Evolutionary conservation across 2,888 invertebrate species (phyloP).

Genomic region (Melolontha melolontha): DNA sequence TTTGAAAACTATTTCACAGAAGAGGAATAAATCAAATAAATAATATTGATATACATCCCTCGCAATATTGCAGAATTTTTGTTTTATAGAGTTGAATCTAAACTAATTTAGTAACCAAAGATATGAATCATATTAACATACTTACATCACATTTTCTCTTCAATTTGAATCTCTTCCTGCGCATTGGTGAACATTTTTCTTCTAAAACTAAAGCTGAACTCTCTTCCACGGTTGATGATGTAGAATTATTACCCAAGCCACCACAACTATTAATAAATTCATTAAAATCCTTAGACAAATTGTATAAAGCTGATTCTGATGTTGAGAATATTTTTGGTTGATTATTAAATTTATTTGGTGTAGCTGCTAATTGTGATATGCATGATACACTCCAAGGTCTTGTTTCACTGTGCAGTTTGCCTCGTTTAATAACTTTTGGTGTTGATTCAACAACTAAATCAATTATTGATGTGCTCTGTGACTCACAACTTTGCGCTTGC

Average conservation of each 20-base stretch:
- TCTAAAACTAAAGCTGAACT: constrained; percentile 66
- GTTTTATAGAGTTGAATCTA: too few species aligned
- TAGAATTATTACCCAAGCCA: constrained; percentile 64
- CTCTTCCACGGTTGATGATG: constrained; percentile 70
- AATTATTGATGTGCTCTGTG: constrained; percentile 60
- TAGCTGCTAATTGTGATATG: constrained; percentile 71
- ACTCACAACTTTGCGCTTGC: constrained; percentile 60
- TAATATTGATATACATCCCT: too few species aligned
- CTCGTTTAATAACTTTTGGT: constrained; percentile 73
- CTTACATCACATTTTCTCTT: constrained; percentile 51
- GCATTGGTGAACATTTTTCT: constrained; percentile 59
- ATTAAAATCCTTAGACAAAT: constrained; percentile 57
- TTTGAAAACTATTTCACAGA: too few species aligned
- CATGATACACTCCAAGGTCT: constrained; percentile 93
- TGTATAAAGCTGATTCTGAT: constrained; percentile 88
- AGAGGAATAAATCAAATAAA: too few species aligned
- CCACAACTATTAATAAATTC: constrained; percentile 52
- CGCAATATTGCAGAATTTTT: too few species aligned
- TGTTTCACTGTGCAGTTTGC: constrained; percentile 70
- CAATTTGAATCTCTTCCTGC: constrained; percentile 60
- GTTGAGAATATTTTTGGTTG: constrained; percentile 77
- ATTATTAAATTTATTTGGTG: constrained; percentile 35
- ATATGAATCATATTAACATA: not conserved
- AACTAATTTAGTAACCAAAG: too few species aligned
- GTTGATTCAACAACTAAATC: constrained; percentile 60